Conservation (phyloP, 2,113 vertebrate genomes). For the Zingel zingel region DNA sequence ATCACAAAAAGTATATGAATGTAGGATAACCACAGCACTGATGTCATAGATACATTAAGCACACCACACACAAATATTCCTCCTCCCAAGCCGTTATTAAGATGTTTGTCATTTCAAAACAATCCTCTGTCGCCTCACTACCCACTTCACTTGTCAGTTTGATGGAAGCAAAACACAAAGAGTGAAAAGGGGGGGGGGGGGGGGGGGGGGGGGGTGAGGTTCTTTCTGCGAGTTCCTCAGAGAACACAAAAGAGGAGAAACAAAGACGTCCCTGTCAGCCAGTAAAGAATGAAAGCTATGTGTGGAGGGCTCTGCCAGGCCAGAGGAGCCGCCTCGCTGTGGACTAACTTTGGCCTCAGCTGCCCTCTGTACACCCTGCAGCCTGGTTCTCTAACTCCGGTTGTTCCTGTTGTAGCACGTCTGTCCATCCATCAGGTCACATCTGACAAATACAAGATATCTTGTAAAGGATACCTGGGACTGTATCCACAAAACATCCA, state of each 20-base stretch:
- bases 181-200: not conserved
- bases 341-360: conserved; percentile 56
- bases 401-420: not conserved
- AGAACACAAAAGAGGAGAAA: conserved; percentile 42
- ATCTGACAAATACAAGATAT: not conserved
- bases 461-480: not conserved
- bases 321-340: conserved; percentile 36
- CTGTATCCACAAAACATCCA: not conserved
- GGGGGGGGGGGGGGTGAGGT: not conserved
- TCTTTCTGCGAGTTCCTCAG: conserved; percentile 25
- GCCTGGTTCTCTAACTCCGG: not conserved
- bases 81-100: conserved; percentile 57
- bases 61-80: conserved; percentile 38
- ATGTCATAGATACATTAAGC: conserved; percentile 5
- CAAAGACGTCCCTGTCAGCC: conserved; percentile 67
- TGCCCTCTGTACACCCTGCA: conserved; percentile 28
- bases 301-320: conserved; percentile 34
- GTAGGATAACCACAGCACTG: not conserved
- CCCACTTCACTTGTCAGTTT: conserved; percentile 56
- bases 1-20: not conserved
- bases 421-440: not conserved
- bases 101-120: conserved; percentile 68
- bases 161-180: conserved; percentile 37
- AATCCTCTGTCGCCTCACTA: conserved; percentile 28
- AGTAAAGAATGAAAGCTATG: conserved; percentile 64